Evolutionary conservation across 2,113 vertebrate species (phyloP).

Genomic region (Stomatorhinus ivindoensis): DNA sequence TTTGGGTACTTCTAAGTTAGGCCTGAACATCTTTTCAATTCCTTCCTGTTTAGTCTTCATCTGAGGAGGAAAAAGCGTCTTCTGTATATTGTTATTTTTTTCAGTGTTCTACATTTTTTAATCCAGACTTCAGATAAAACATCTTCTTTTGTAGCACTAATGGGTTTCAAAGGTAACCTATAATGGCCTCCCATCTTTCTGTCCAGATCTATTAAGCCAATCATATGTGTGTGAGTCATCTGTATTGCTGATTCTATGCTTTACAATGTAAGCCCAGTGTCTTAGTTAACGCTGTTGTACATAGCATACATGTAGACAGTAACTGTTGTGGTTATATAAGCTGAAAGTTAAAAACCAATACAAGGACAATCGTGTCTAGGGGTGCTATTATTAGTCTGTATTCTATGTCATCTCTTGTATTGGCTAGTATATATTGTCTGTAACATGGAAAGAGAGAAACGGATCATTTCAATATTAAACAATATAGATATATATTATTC

Average conservation of each 20-base stretch:
- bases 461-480: constrained; percentile 23
- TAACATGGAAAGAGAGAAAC: constrained; percentile 26
- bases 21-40: background rate
- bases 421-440: constrained; percentile 28
- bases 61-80: background rate
- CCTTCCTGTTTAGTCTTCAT: background rate
- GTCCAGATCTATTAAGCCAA: constrained; percentile 4
- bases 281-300: constrained; percentile 22
- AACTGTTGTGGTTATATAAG: constrained; percentile 29
- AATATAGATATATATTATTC: constrained; percentile 32
- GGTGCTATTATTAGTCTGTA: constrained; percentile 31
- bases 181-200: background rate
- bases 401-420: constrained; percentile 31
- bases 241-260: constrained; percentile 24
- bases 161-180: background rate
- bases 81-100: background rate
- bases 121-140: background rate
- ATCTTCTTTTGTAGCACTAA: constrained; percentile 7
- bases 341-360: constrained; percentile 21
- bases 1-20: background rate
- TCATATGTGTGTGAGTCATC: constrained; percentile 14
- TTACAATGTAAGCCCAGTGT: constrained; percentile 27
- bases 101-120: background rate
- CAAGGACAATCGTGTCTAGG: constrained; percentile 24
- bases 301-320: constrained; percentile 24